A percentile compares a stretch with the other conserved stretches of the same genome.
Evolutionary conservation across 2,113 vertebrate species (phyloP).

Genomic region (Litocranius walleri): DNA sequence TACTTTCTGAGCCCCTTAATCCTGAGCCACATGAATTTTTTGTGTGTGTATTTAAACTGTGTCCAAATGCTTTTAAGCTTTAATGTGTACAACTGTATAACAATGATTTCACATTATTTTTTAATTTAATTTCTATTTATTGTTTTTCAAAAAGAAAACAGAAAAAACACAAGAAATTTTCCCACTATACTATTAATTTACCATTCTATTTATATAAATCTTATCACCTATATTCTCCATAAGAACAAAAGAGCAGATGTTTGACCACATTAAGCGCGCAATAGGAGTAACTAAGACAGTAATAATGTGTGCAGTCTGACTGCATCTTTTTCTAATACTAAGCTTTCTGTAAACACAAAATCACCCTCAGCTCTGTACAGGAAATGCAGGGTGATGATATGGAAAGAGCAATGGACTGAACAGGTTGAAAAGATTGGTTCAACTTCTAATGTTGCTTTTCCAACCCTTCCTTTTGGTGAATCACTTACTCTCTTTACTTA

Average conservation of each 20-base stretch:
- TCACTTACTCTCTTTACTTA: neutral
- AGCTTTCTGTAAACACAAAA: neutral
- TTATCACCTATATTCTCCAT: neutral
- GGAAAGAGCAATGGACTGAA: neutral
- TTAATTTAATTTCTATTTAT: neutral
- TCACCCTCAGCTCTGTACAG: neutral
- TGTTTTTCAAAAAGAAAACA: neutral
- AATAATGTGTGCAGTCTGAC: neutral
- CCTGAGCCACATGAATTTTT: neutral
- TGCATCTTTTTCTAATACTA: neutral
- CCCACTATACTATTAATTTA: neutral
- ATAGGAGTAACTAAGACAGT: neutral
- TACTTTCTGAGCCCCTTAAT: slow-evolving; percentile 15
- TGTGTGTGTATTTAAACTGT: slow-evolving; percentile 42
- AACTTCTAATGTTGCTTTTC: neutral
- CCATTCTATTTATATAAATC: neutral
- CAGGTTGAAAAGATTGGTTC: neutral
- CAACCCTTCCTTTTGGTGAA: neutral
- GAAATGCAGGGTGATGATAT: neutral
- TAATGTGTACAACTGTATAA: neutral
- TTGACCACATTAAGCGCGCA: neutral
- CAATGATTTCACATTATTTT: neutral
- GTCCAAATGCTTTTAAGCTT: neutral
- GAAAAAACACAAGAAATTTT: neutral
- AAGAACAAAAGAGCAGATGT: neutral